Evolutionary conservation across 2,797 vertebrate genomes (phyloP).

Genomic region (Phrynocephalus forsythii): DNA sequence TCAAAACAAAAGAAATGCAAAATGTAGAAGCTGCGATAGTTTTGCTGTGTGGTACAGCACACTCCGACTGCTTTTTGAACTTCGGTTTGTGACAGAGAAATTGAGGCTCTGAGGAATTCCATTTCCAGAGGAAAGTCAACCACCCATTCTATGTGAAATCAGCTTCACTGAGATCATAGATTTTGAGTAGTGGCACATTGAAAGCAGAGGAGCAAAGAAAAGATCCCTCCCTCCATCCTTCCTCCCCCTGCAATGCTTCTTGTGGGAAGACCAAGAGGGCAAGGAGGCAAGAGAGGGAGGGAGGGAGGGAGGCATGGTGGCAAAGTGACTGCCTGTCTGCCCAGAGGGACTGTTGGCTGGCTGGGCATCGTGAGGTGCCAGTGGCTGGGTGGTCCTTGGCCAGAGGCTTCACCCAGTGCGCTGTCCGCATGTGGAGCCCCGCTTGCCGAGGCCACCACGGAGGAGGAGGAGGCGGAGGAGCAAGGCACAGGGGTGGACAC

Average conservation of each 20-base stretch:
- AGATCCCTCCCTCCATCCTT: too few species aligned
- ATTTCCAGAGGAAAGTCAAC: too few species aligned
- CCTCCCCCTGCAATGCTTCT: neutral
- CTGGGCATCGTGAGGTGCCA: slow-evolving; percentile 35
- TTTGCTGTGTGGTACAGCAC: too few species aligned
- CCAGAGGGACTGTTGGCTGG: neutral
- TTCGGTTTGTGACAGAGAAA: too few species aligned
- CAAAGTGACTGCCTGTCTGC: slow-evolving; percentile 46
- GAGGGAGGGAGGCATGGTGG: slow-evolving; percentile 38
- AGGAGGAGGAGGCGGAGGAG: slow-evolving; percentile 64
- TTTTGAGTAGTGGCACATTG: too few species aligned
- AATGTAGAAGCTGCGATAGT: too few species aligned
- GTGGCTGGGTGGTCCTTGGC: slow-evolving; percentile 9
- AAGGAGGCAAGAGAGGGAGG: neutral
- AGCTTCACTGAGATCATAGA: too few species aligned
- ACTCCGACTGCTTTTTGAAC: too few species aligned
- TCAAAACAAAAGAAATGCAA: too few species aligned
- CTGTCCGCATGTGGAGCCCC: slow-evolving; percentile 5
- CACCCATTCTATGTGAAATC: too few species aligned
- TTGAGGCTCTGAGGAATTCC: too few species aligned
- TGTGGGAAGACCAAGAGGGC: neutral
- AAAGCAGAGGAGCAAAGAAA: too few species aligned
- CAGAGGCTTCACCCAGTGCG: neutral
- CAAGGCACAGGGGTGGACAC: slow-evolving; percentile 62
- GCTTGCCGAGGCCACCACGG: slow-evolving; percentile 62